A percentile compares a stretch with the other conserved stretches of the same genome.
Conservation (phyloP, 1,140 invertebrate species). For the Eupeodes corollae region DNA sequence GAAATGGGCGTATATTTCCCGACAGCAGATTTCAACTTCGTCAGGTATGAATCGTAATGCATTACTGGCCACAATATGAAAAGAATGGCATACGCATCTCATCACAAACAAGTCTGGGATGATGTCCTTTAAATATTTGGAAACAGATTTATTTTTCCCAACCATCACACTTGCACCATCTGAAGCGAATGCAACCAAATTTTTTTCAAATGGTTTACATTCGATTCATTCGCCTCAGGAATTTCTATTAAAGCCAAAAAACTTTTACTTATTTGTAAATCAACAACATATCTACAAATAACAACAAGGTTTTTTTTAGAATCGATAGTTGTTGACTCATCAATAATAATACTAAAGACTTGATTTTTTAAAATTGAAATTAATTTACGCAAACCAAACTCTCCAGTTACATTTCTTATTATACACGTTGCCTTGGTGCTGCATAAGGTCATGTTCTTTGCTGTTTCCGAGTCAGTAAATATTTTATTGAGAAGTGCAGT, state of each 20-base stretch:
- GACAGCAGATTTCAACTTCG: conserved; percentile 13
- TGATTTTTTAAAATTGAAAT: background rate
- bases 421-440: background rate
- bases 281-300: background rate
- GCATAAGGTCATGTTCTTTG: background rate
- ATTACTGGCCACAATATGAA: conserved; percentile 18
- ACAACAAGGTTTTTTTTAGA: background rate
- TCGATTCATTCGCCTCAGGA: conserved; percentile 1
- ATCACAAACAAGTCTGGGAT: conserved; percentile 24
- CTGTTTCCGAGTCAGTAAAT: background rate
- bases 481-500: background rate
- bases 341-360: no score
- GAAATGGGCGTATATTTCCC: conserved; percentile 20
- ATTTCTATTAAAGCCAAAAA: background rate
- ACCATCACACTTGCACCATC: conserved; percentile 37
- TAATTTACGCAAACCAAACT: background rate
- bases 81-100: conserved; percentile 34
- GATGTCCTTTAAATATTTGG: conserved; percentile 15
- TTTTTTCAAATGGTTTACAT: conserved; percentile 27
- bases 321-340: background rate
- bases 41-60: conserved; percentile 19
- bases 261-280: background rate
- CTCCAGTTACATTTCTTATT: background rate
- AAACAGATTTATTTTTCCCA: conserved; percentile 25
- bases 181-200: conserved; percentile 35